phyloP scores from a whole-genome alignment of 2,888 invertebrate species.

The Drosophila prolongata region DNA sequence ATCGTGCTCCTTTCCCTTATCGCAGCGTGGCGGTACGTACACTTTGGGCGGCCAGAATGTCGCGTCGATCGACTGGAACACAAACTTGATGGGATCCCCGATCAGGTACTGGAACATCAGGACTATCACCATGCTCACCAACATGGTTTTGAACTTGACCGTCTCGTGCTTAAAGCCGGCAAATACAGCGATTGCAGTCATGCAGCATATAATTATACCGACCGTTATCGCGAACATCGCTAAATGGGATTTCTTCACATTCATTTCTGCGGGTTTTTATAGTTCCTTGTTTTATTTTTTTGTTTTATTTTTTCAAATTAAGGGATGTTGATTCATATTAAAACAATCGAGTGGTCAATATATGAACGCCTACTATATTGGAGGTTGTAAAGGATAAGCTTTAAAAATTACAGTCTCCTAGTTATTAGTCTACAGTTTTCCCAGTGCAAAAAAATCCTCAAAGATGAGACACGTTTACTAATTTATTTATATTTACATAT shows the following conservation, averaged over 20 bases:
- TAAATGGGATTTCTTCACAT: background rate
- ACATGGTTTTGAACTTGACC: conserved; percentile 33
- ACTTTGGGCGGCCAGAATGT: conserved; percentile 10
- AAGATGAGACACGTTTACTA: no score
- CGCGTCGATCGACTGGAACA: conserved; percentile 8
- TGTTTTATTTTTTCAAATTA: background rate
- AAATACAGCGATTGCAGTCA: background rate
- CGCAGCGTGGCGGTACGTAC: conserved; percentile 3
- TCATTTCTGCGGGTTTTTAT: background rate
- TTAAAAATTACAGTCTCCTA: no score
- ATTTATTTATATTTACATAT: no score
- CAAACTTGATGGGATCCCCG: conserved; percentile 29
- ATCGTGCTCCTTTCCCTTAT: conserved; percentile 1
- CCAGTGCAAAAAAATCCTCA: no score
- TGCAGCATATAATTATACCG: background rate
- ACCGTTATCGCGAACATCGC: conserved; percentile 6
- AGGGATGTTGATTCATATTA: no score
- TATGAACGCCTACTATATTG: no score
- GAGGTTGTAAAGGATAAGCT: no score
- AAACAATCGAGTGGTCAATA: no score
- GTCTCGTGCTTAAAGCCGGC: conserved; percentile 34
- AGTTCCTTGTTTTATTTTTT: background rate
- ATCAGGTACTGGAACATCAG: conserved; percentile 28
- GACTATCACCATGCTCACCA: conserved; percentile 21
- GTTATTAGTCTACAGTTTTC: no score